phyloP scores from a whole-genome alignment of 1,140 invertebrate genomes.

The Nixonia krombeini region DNA sequence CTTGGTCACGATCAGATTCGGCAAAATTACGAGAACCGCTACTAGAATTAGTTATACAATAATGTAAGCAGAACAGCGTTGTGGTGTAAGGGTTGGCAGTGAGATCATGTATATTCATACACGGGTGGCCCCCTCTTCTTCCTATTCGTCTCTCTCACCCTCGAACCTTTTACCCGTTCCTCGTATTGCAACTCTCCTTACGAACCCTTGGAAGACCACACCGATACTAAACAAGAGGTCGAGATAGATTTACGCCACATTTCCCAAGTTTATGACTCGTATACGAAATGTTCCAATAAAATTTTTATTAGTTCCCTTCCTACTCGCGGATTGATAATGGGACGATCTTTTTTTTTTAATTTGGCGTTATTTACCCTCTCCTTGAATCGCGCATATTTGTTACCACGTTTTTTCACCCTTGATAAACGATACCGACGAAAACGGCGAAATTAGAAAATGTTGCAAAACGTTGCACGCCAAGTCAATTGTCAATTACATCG shows the following conservation, averaged over 20 bases:
- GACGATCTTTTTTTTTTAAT: conserved; percentile 2
- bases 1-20: conserved; percentile 41
- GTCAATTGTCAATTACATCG: too few species aligned
- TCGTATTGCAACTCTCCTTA: conserved; percentile 34
- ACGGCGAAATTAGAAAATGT: too few species aligned
- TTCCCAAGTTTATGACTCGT: conserved; percentile 55
- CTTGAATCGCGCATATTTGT: too few species aligned
- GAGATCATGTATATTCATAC: conserved; percentile 73
- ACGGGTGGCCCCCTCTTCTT: conserved; percentile 51
- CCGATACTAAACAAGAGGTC: conserved; percentile 60
- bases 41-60: conserved; percentile 73
- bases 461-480: too few species aligned
- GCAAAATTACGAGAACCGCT: conserved; percentile 68
- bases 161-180: conserved; percentile 41
- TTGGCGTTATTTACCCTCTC: too few species aligned
- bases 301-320: conserved; percentile 31
- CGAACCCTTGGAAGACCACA: conserved; percentile 49
- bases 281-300: conserved; percentile 49
- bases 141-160: conserved; percentile 36
- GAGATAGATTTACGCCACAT: conserved; percentile 61
- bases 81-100: conserved; percentile 69
- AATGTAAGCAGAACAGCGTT: conserved; percentile 72
- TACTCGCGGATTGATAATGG: conserved; percentile 10
- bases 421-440: too few species aligned
- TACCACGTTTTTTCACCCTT: too few species aligned